Evolutionary conservation across 1,140 invertebrate genomes (phyloP), one percentile per base, ranked within the genome.

Genomic region (Drosophila pandora): DNA sequence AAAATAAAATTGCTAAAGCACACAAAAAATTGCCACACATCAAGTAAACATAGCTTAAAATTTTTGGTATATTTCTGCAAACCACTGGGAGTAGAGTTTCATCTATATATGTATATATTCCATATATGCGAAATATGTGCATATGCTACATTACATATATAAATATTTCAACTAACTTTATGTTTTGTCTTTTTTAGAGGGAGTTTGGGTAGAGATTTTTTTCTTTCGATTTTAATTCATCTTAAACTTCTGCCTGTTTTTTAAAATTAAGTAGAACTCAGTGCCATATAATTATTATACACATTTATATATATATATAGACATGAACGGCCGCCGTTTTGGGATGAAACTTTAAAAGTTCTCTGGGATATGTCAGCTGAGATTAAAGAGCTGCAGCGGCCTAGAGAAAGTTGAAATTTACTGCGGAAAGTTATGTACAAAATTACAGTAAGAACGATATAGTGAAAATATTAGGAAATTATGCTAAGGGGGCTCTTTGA

Each of bases 31-130:
- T 89, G 83, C 83, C 83, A 88, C 83, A 83, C 74, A 76, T 88
- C 76, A 88, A 88, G 79, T 88, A 88, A 73, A 82, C 75, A 88
- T 82, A 88, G 65, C 65, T 69, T 69, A 56, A 69, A 88, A 88
- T 88, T 89, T 90, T 90, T 87, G 79, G 82, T 90, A 90, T 90
- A 90, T 81, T 85, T 89, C 85, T 89, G 76, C 76, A 83, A 89
- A 89, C 84, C 84, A 88, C 84, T 88, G 84, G 84, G 84, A 87
- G 56, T 65, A 78, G 79, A 84, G 49, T 80, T 73, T 72, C 63
- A 49, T 80, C 74, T 60, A 80, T 77, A 32, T 43, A 43, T 43
- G 17, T 43, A 21, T 47, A 23, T 62, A 67, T 73, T 73, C 48
- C 12, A 60, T 71, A 67, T 67, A 52, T 67, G 34, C 50, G 41